Base-by-base conservation (phyloP, 2,797 vertebrate genomes). In the Lepus townsendii region DNA sequence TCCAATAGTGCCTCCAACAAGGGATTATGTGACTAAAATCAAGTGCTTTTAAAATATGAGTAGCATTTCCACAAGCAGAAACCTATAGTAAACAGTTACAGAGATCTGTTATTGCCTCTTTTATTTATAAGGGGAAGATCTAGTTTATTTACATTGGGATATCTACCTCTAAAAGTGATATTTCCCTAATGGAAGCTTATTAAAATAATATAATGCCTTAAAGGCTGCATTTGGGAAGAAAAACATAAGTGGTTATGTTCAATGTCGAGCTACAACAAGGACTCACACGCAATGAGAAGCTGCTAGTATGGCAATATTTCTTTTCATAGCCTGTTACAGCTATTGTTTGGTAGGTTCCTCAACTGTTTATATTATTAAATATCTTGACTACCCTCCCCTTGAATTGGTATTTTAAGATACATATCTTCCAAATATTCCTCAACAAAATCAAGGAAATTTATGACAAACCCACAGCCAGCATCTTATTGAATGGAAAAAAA, bases 271-370 rank as follows among this genome's bases (percentile, higher is more conserved):
- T 1, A 27, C 10, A 17, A 7, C 1, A 13, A 32, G 26, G 7
- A 10, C 24, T 57, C 19, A 50, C 3, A 19, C 1, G 8, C 2
- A 26, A 32, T 35, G 1, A 13, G 2, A 2, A 26, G 26, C 7
- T 12, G 3, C 17, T 14, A 0, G 3, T 0, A 7, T 22, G 54
- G 3, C 35, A 12, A 11, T 1, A 14, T 24, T 1, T 7, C 1
- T 30, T 50, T 22, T 5, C 38, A 19, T n/a, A 27, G 12, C 6
- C 32, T 16, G 7, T 68, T 27, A 1, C 1, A 30, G 66, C 35
- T 26, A 24, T 27, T 12, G 30, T 0, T 19, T n/a, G 12, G 22
- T 7, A 3, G n/a, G 9, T 4, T 3, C 30, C 38, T 16, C 6
- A 7, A 24, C 11, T 11, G 5, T 2, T 82, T 19, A 3, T 16